phyloP scores from a whole-genome alignment of 2,113 vertebrate species.

The Mellivora capensis region DNA sequence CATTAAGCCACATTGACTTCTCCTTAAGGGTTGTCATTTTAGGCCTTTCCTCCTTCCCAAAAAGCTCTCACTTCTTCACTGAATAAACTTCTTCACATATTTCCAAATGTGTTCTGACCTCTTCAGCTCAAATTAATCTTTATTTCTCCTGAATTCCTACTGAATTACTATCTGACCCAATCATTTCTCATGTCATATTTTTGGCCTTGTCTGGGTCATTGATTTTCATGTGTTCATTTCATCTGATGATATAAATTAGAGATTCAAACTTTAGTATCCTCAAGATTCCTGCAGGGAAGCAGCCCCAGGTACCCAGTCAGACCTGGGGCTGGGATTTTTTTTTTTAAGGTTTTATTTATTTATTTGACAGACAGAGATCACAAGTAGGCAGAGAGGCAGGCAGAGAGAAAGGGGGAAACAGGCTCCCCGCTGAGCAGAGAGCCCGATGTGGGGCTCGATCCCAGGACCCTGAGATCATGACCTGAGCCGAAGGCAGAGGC shows the following conservation, averaged over 20 bases:
- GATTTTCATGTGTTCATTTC: background rate
- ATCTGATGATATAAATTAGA: background rate
- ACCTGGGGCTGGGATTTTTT: too few species aligned
- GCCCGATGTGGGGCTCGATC: too few species aligned
- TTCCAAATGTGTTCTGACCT: background rate
- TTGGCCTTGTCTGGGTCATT: background rate
- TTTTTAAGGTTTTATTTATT: too few species aligned
- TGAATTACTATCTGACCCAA: background rate
- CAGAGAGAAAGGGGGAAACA: too few species aligned
- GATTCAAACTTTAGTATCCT: background rate
- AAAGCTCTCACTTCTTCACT: background rate
- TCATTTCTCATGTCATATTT: background rate
- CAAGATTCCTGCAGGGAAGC: background rate
- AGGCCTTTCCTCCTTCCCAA: background rate
- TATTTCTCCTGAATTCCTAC: background rate
- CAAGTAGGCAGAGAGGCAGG: too few species aligned
- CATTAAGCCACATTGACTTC: background rate
- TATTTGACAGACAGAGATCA: too few species aligned
- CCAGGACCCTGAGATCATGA: too few species aligned
- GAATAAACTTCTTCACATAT: background rate
- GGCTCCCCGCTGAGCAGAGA: too few species aligned
- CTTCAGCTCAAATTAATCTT: conserved; percentile 16
- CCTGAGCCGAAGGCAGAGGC: too few species aligned
- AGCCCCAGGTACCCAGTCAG: background rate
- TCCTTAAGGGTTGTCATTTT: background rate